Evolutionary conservation across 2,888 invertebrate species (phyloP).

Genomic region (Conops quadrifasciatus): DNA sequence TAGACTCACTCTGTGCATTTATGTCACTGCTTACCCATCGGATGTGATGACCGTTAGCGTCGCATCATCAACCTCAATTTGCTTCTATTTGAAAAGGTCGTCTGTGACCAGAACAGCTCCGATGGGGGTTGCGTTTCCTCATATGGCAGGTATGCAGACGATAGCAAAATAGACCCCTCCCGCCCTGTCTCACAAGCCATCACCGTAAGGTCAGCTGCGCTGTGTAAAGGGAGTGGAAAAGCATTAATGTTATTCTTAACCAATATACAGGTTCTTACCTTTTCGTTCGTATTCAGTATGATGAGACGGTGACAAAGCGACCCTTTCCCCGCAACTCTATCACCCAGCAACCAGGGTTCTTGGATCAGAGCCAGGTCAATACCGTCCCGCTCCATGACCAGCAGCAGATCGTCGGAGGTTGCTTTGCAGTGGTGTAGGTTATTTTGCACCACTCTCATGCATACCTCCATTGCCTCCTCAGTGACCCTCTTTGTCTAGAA

Average conservation of each 20-base stretch:
- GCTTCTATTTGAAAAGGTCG: too few species aligned
- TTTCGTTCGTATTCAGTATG: background rate
- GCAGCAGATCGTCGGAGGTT: background rate
- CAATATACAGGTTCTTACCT: background rate
- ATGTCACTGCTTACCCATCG: too few species aligned
- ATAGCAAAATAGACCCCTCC: background rate
- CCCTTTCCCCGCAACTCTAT: background rate
- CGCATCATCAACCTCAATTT: too few species aligned
- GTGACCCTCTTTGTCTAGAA: background rate
- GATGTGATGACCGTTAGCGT: too few species aligned
- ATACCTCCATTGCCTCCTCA: background rate
- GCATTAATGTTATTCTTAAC: background rate
- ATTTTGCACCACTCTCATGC: background rate
- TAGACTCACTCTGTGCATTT: background rate
- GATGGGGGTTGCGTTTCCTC: background rate
- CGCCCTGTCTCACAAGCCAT: background rate
- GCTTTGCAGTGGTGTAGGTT: too few species aligned
- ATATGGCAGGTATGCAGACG: background rate
- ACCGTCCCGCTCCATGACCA: background rate
- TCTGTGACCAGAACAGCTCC: too few species aligned
- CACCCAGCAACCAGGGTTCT: background rate
- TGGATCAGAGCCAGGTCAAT: background rate
- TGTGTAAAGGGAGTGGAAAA: background rate
- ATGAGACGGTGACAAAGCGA: background rate
- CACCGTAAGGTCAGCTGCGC: background rate